phyloP scores from a whole-genome alignment of 2,113 vertebrate genomes.

The Ginglymostoma cirratum region DNA sequence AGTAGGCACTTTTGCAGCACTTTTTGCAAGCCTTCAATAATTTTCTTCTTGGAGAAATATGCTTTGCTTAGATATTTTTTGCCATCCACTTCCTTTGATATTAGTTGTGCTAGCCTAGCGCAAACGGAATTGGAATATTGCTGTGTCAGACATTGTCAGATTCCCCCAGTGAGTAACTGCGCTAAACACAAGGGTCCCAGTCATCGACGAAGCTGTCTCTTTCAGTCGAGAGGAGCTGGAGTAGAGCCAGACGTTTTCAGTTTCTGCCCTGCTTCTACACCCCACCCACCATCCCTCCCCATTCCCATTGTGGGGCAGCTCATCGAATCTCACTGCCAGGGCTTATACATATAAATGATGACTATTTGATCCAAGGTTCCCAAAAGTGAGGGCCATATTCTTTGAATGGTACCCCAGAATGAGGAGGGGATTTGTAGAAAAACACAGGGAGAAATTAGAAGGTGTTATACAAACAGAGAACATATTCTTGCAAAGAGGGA shows the following conservation, averaged over 20 bases:
- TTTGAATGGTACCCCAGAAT: too few species aligned
- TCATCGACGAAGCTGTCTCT: neutral
- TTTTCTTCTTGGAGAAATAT: neutral
- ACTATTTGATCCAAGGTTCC: too few species aligned
- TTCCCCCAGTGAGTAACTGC: neutral
- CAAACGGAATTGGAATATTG: neutral
- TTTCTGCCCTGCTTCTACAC: neutral
- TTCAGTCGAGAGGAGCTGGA: neutral
- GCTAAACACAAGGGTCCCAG: neutral
- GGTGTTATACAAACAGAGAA: too few species aligned
- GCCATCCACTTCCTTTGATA: neutral
- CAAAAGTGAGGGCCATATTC: too few species aligned
- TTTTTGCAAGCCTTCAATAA: slow-evolving; percentile 1
- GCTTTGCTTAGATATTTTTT: neutral
- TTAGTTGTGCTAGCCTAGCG: neutral
- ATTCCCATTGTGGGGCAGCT: too few species aligned
- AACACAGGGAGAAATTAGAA: neutral
- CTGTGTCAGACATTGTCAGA: neutral
- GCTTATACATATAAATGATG: too few species aligned
- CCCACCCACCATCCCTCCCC: too few species aligned
- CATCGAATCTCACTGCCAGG: too few species aligned
- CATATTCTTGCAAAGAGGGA: neutral
- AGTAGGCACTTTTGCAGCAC: neutral
- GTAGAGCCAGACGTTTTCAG: neutral
- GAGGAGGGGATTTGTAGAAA: too few species aligned